Percentiles rank a stretch among this genome's conserved stretches.
phyloP scores from a whole-genome alignment of 2,888 invertebrate genomes.

The Lasioglossum morio region DNA sequence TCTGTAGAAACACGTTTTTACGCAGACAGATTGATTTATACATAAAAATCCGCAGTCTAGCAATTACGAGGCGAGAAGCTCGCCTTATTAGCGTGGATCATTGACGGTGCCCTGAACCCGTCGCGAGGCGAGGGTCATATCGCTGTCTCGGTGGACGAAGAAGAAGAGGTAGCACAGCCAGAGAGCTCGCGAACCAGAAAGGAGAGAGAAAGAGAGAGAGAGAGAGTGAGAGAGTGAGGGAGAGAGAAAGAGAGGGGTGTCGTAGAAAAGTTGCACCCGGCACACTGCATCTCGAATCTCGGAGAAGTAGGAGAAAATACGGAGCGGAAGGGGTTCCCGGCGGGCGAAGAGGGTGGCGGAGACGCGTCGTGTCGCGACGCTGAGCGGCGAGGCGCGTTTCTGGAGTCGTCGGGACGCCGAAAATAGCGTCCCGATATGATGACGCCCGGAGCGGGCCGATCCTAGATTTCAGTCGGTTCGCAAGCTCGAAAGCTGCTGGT shows the following conservation, averaged over 20 bases:
- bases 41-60: not conserved
- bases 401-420: slow-evolving; percentile 84
- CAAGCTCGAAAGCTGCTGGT: slow-evolving; percentile 82
- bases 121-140: slow-evolving; percentile 14
- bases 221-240: not conserved
- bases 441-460: slow-evolving; percentile 83
- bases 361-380: slow-evolving; percentile 59
- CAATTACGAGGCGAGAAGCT: not conserved
- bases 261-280: slow-evolving; percentile 84
- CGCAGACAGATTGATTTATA: not conserved
- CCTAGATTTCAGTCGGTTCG: slow-evolving; percentile 85
- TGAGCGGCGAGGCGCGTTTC: slow-evolving; percentile 77
- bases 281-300: slow-evolving; percentile 79
- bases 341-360: slow-evolving; percentile 52
- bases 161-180: not conserved
- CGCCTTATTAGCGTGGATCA: not conserved
- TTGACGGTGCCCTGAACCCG: slow-evolving; percentile 35
- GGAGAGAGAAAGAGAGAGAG: not conserved
- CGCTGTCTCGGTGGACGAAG: slow-evolving; percentile 26
- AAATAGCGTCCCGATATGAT: slow-evolving; percentile 84
- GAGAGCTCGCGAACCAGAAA: not conserved
- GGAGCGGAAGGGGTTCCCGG: slow-evolving; percentile 36
- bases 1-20: too few relatives aligned
- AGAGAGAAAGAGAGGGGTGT: slow-evolving; percentile 50
- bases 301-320: slow-evolving; percentile 58